phyloP scores from a whole-genome alignment of 2,888 invertebrate genomes.

The Cantharis rustica region DNA sequence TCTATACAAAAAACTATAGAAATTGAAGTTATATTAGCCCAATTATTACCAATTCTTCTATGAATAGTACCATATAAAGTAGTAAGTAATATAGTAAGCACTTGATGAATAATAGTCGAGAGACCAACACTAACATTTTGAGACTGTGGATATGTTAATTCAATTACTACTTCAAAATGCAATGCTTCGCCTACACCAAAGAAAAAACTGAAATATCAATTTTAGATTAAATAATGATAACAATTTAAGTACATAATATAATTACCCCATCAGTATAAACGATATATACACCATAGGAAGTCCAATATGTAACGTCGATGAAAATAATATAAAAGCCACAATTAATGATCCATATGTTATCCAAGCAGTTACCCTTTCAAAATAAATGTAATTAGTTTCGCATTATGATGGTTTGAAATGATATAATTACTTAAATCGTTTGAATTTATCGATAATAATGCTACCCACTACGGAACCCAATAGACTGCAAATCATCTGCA shows the following conservation, averaged over 20 bases:
- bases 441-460: not conserved
- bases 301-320: not conserved
- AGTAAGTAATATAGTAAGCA: not conserved
- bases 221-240: not conserved
- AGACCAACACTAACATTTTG: not conserved
- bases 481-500: not conserved
- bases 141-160: not conserved
- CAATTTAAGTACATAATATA: too few species aligned
- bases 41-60: not conserved
- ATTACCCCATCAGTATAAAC: not conserved
- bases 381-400: not conserved
- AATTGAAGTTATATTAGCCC: not conserved
- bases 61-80: not conserved
- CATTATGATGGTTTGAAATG: not conserved
- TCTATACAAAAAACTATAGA: not conserved
- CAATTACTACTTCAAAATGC: not conserved
- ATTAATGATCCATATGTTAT: not conserved
- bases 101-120: not conserved
- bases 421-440: not conserved
- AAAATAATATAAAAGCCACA: not conserved
- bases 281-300: not conserved
- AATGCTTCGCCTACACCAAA: not conserved
- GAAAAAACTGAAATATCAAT: not conserved
- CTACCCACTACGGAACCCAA: not conserved
- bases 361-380: not conserved